These are phyloP conservation scores for Cantharis flavilabris DNA, from an alignment of 2,888 invertebrate genomes.

Conservation along the genomic window DNA sequence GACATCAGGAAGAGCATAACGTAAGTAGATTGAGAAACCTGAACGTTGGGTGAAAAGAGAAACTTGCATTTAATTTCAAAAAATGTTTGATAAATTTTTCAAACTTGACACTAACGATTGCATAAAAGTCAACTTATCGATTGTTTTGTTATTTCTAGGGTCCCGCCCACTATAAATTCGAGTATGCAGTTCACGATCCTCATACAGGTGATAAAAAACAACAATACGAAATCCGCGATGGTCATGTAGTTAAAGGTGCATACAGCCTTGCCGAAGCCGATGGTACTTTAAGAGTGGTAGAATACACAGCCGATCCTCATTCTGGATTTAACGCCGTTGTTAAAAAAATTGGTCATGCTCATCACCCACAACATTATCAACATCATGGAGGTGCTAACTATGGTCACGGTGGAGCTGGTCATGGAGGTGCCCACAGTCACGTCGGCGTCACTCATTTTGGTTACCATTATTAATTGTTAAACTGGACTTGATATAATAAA, in stretches of 20 bases:
- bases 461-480: slow-evolving; percentile 8
- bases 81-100: background rate
- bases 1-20: background rate
- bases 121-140: background rate
- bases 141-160: slow-evolving; percentile 8
- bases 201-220: slow-evolving; percentile 44
- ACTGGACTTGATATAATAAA: background rate
- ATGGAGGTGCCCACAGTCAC: slow-evolving; percentile 7
- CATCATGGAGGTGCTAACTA: slow-evolving; percentile 4
- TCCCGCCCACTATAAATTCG: slow-evolving; percentile 41
- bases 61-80: background rate
- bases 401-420: background rate
- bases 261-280: slow-evolving; percentile 44
- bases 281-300: slow-evolving; percentile 43
- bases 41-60: background rate
- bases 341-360: slow-evolving; percentile 37
- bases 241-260: slow-evolving; percentile 40
- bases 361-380: slow-evolving; percentile 29
- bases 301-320: slow-evolving; percentile 40
- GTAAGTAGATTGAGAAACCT: background rate
- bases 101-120: background rate
- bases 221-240: slow-evolving; percentile 42
- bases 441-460: slow-evolving; percentile 17
- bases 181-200: slow-evolving; percentile 44
- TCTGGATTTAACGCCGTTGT: slow-evolving; percentile 44